Evolutionary conservation across 2,797 vertebrate species (phyloP).

Genomic region (Allochrocebus solatus): DNA sequence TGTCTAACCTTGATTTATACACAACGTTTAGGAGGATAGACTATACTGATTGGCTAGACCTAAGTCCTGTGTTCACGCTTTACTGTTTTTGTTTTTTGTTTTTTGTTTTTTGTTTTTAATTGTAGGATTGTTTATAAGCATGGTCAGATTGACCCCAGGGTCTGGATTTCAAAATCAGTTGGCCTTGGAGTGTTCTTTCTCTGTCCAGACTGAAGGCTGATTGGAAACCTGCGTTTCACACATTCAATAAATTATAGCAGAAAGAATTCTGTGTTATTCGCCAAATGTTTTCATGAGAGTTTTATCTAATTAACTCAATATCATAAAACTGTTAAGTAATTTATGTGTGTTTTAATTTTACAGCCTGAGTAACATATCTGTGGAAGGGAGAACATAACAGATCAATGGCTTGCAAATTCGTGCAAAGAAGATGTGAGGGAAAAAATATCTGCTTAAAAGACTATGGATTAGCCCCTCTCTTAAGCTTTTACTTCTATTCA

Average conservation of each 20-base stretch:
- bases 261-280: conserved; percentile 39
- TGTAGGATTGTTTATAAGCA: not conserved
- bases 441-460: not conserved
- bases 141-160: not conserved
- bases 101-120: not conserved
- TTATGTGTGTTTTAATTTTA: not conserved
- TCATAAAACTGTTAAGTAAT: not conserved
- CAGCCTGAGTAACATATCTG: not conserved
- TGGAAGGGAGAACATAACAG: not conserved
- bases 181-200: not conserved
- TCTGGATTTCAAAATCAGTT: conserved; percentile 28
- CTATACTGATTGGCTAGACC: not conserved
- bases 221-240: conserved; percentile 40
- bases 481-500: conserved; percentile 55
- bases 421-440: not conserved
- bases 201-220: conserved; percentile 22
- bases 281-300: conserved; percentile 43
- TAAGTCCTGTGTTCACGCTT: not conserved
- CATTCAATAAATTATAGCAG: conserved; percentile 52
- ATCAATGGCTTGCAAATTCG: conserved; percentile 28
- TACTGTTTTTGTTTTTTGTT: not conserved
- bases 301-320: conserved; percentile 24
- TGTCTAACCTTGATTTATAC: not conserved
- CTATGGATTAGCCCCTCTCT: conserved; percentile 47
- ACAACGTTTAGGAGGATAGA: not conserved